Evolutionary conservation across 2,797 vertebrate genomes (phyloP).

Genomic region (Loris lydekkerianus): DNA sequence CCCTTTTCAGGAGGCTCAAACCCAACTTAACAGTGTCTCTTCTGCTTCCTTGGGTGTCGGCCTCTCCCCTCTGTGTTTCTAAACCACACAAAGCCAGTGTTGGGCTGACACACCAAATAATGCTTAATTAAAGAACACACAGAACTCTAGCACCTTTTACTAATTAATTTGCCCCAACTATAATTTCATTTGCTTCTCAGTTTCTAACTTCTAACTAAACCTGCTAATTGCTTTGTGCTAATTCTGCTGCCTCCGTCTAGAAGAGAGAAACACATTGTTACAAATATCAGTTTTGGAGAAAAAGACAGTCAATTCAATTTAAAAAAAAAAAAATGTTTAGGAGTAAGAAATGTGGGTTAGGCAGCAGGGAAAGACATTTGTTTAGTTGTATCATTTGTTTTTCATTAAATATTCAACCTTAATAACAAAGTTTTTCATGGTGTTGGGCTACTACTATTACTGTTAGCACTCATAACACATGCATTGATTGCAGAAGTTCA

Average conservation of each 20-base stretch:
- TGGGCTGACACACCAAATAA: constrained; percentile 41
- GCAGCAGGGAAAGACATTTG: background rate
- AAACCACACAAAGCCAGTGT: constrained; percentile 40
- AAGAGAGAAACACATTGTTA: constrained; percentile 35
- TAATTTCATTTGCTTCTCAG: constrained; percentile 75
- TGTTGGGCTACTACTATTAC: background rate
- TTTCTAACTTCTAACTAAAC: constrained; percentile 78
- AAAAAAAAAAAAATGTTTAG: background rate
- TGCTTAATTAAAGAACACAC: constrained; percentile 70
- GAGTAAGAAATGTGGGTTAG: constrained; percentile 30
- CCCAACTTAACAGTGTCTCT: background rate
- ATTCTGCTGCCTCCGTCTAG: constrained; percentile 48
- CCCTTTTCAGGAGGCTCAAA: background rate
- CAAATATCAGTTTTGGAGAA: background rate
- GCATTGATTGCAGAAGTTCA: background rate
- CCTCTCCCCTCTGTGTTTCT: constrained; percentile 3
- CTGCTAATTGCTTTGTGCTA: constrained; percentile 74
- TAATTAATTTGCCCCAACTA: constrained; percentile 76
- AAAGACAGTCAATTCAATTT: constrained; percentile 22
- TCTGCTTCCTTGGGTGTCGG: background rate
- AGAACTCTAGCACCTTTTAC: constrained; percentile 71
- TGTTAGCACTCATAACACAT: background rate
- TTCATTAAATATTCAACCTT: background rate
- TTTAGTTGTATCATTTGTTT: background rate
- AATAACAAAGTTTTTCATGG: background rate